Base-by-base conservation (phyloP, 2,888 invertebrate species). In the Tipula unca region DNA sequence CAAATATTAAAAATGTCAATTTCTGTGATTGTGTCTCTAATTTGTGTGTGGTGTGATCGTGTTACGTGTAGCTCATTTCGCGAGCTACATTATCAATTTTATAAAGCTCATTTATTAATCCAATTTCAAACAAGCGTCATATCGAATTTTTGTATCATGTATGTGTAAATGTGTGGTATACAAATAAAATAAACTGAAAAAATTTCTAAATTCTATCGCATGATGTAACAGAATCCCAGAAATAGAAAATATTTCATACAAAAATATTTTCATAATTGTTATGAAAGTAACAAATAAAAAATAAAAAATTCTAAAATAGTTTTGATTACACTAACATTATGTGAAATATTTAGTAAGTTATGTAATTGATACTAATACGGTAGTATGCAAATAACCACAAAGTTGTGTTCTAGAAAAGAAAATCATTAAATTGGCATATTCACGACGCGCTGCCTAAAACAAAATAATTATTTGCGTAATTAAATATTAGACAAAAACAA, bases 171-270 rank as follows among this genome's bases (percentile, higher is more conserved):
- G 17, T 54, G 48, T 17, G n/a, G 4, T 42, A 42, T 32, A 54
- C 17, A 20, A 54, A 54, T 17, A 54, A 54, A 54, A 54, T 54
- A 54, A 54, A 54, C 69, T 25, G 69, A 69, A 25, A 69, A 69
- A 69, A 69, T 69, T 69, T 69, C 69, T 69, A 69, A 69, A 69
- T 69, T 69, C 25, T 69, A 69, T 20, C 2, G 6, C 13, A 69
- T 69, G 69, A 69, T 69, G 69, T 20, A 69, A 69, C 25, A 25
- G 69, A 10, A 69, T 13, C 25, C 69, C 25, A 69, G 25, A 69
- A 69, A 69, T 69, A 69, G 69, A 69, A 69, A 69, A 69, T 69
- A 69, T 69, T 69, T 69, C 54, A 54, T 54, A 54, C 54, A 20
- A 25, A 20, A 54, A 20, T 54, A 13, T 54, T 69, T 69, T 69